These are phyloP conservation scores for Hemichromis elongatus DNA, from an alignment of 2,113 vertebrate genomes.

Conservation along the genomic window DNA sequence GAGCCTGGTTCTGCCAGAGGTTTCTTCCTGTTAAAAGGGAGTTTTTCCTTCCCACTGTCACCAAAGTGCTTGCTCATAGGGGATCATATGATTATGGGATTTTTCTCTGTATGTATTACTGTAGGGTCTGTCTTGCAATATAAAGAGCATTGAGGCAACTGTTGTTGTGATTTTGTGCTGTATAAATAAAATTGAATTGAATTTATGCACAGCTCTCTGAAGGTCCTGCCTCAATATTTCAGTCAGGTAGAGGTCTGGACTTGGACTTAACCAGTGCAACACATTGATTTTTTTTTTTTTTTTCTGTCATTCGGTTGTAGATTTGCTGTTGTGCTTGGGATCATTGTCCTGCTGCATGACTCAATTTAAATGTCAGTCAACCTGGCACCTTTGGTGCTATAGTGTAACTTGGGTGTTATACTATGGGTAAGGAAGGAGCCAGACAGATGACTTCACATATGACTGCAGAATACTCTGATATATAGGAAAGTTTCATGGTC, in stretches of 20 bases:
- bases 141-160: background rate
- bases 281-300: background rate
- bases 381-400: background rate
- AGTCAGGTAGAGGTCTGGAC: background rate
- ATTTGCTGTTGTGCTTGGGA: background rate
- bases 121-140: background rate
- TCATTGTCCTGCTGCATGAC: background rate
- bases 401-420: background rate
- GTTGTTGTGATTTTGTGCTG: background rate
- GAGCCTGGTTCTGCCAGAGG: background rate
- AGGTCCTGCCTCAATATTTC: background rate
- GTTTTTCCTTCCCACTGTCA: background rate
- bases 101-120: too few relatives aligned
- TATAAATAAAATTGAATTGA: background rate
- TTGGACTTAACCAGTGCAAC: background rate
- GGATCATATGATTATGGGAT: too few relatives aligned
- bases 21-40: background rate
- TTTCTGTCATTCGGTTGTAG: background rate
- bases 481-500: background rate
- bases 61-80: background rate
- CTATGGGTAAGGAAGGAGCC: background rate
- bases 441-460: background rate
- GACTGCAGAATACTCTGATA: background rate
- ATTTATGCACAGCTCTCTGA: background rate
- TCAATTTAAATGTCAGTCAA: background rate